These are phyloP conservation scores for Habroteleia sp. DNA, from an alignment of 2,888 invertebrate genomes.

Conservation along the genomic window DNA sequence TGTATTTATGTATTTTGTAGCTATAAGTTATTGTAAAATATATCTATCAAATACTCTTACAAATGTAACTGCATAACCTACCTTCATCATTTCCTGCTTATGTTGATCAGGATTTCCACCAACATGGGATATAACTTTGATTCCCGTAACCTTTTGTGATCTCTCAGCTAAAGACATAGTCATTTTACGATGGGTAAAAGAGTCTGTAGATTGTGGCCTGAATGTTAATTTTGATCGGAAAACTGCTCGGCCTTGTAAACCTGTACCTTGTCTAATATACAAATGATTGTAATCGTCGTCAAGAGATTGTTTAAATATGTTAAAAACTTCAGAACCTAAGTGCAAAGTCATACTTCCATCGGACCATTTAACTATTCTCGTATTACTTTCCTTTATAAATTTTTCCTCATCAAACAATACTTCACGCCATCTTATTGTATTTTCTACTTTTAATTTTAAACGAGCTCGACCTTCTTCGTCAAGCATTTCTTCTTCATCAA, in stretches of 20 bases:
- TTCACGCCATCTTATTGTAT: conserved; percentile 97
- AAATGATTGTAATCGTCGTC: conserved; percentile 98
- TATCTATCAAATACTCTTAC: no score
- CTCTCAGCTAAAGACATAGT: conserved; percentile 98
- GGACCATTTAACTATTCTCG: conserved; percentile 97
- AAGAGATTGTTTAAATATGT: conserved; percentile 96
- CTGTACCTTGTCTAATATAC: conserved; percentile 98
- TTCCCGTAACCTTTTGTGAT: conserved; percentile 95
- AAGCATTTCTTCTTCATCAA: conserved; percentile 98
- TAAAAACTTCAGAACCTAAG: conserved; percentile 98
- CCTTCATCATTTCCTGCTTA: conserved; percentile 94
- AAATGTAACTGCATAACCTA: no score
- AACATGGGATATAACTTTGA: conserved; percentile 97
- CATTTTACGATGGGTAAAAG: conserved; percentile 99
- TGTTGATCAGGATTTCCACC: conserved; percentile 97
- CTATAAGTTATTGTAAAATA: no score
- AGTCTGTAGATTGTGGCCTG: conserved; percentile 99
- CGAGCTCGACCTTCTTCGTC: conserved; percentile 98
- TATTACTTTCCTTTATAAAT: conserved; percentile 94
- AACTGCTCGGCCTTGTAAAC: conserved; percentile 98
- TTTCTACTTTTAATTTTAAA: conserved; percentile 96
- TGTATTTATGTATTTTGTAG: no score
- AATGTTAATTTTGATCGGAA: conserved; percentile 98
- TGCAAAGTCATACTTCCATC: conserved; percentile 99
- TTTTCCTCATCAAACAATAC: conserved; percentile 91